Conservation (phyloP, 2,797 vertebrate species). For the Phalanger gymnotis region DNA sequence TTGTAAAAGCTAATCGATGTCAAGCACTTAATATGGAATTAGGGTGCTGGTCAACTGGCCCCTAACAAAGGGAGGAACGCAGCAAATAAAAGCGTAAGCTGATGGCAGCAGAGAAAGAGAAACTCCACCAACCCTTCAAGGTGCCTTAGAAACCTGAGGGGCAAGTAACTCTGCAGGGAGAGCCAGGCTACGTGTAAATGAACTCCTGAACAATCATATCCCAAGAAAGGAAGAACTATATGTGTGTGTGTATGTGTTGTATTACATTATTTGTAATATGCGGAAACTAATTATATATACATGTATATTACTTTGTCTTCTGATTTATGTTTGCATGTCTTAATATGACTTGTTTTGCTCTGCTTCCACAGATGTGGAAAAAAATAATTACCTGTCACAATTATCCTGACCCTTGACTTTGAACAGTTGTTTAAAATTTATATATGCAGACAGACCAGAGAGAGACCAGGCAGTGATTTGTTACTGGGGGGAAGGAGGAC, state of each 20-base stretch:
- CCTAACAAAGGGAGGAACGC: not conserved
- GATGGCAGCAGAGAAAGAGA: not conserved
- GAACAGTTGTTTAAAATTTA: constrained; percentile 4
- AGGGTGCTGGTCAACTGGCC: not conserved
- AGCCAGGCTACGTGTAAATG: not conserved
- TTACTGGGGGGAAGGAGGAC: not conserved
- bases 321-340: not conserved
- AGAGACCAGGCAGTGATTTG: not conserved
- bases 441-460: not conserved
- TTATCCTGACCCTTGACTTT: constrained; percentile 5
- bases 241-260: not conserved
- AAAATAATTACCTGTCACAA: not conserved
- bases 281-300: not conserved
- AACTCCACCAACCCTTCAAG: not conserved
- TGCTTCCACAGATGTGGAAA: not conserved
- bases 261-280: not conserved
- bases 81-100: not conserved
- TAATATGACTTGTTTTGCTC: not conserved
- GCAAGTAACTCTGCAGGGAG: not conserved
- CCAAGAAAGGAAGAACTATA: not conserved
- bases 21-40: not conserved
- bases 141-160: not conserved
- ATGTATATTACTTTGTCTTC: not conserved
- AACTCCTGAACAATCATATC: not conserved
- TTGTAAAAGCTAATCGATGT: not conserved